phyloP scores from a whole-genome alignment of 1,140 invertebrate species.

The Ips nitidus region DNA sequence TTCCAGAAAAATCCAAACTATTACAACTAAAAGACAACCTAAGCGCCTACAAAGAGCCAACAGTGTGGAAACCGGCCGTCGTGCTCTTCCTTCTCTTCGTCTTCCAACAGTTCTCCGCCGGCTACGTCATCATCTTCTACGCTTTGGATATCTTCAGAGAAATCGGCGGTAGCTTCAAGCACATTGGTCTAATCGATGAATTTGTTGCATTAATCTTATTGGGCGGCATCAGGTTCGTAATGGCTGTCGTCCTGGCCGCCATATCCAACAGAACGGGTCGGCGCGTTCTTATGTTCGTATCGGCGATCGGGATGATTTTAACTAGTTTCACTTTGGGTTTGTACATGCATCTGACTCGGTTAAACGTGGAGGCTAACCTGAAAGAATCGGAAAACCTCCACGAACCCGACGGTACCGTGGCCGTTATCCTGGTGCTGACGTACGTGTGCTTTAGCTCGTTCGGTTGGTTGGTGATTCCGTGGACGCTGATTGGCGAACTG shows the following conservation, averaged over 20 bases:
- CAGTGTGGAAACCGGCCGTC: slow-evolving; percentile 56
- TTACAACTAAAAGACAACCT: slow-evolving; percentile 31
- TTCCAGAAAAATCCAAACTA: slow-evolving; percentile 5
- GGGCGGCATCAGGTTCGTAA: slow-evolving; percentile 57
- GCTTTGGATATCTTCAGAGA: slow-evolving; percentile 60
- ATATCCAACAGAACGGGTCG: slow-evolving; percentile 59
- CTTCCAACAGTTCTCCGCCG: slow-evolving; percentile 61
- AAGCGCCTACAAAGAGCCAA: slow-evolving; percentile 41
- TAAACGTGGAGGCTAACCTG: not conserved
- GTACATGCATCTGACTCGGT: slow-evolving; percentile 51
- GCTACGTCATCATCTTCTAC: slow-evolving; percentile 70
- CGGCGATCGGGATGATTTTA: slow-evolving; percentile 59
- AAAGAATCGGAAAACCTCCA: not conserved
- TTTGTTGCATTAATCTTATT: slow-evolving; percentile 56
- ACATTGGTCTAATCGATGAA: slow-evolving; percentile 49
- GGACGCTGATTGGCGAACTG: slow-evolving; percentile 60
- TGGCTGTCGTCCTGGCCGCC: slow-evolving; percentile 55
- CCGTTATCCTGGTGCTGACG: slow-evolving; percentile 46
- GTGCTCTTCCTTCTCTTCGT: slow-evolving; percentile 57
- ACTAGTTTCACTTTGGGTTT: slow-evolving; percentile 57
- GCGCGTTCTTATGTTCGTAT: slow-evolving; percentile 55
- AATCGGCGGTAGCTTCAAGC: slow-evolving; percentile 54
- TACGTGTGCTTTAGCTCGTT: slow-evolving; percentile 59
- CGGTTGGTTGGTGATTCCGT: slow-evolving; percentile 64
- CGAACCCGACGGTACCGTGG: slow-evolving; percentile 24